These are phyloP conservation scores for Acrossocheilus fasciatus DNA, from an alignment of 2,797 vertebrate genomes.

Conservation along the genomic window DNA sequence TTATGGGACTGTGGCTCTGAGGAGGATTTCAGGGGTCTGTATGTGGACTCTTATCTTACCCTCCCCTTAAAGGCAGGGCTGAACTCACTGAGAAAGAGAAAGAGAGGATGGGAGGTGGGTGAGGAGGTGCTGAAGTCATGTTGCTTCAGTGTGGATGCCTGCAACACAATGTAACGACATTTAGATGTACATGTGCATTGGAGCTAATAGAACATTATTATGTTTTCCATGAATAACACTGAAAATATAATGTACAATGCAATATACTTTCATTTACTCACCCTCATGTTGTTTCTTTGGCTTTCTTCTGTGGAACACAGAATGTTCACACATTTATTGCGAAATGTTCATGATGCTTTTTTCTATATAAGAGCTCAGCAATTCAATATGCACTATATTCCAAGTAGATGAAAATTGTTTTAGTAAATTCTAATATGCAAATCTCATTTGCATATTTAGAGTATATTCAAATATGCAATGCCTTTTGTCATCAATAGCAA, in stretches of 20 bases:
- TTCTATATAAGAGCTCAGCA: background rate
- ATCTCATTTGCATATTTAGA: background rate
- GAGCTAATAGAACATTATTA: background rate
- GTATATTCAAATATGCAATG: background rate
- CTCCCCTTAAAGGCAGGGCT: conserved; percentile 65
- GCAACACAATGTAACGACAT: background rate
- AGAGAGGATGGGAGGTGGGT: conserved; percentile 18
- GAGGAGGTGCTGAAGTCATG: conserved; percentile 6
- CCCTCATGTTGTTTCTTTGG: background rate
- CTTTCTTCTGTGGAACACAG: background rate
- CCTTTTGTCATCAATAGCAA: background rate
- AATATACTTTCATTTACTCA: background rate
- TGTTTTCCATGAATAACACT: background rate
- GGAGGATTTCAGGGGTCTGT: conserved; percentile 49
- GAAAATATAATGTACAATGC: background rate
- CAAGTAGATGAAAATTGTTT: no score
- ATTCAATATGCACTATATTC: background rate
- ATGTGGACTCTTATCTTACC: conserved; percentile 59
- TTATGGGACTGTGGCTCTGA: conserved; percentile 68
- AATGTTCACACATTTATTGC: background rate
- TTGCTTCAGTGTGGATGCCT: background rate
- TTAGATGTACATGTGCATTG: background rate
- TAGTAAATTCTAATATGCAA: background rate
- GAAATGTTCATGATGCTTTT: background rate
- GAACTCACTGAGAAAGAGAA: conserved; percentile 7